Conservation (phyloP, 1,140 invertebrate species). For the Heterodera carotae region DNA sequence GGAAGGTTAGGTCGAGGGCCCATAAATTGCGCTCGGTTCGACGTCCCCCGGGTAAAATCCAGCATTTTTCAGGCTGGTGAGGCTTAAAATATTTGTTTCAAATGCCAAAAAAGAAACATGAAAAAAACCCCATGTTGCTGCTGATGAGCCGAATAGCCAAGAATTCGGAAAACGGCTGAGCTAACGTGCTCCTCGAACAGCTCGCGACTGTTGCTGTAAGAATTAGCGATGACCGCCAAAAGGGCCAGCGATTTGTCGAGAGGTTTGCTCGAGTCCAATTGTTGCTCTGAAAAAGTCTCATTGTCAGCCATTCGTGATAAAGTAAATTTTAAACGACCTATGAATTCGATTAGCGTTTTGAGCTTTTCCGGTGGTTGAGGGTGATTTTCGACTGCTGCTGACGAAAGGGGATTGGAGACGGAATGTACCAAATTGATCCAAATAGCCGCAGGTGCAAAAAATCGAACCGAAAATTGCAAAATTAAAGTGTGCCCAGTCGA, state of each 20-base stretch:
- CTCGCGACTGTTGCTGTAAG: slow-evolving; percentile 49
- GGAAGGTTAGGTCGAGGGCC: slow-evolving; percentile 43
- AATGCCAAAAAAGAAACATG: neutral
- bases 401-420: too few relatives aligned
- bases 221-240: slow-evolving; percentile 50
- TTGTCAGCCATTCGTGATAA: neutral
- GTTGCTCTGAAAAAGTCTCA: slow-evolving; percentile 13
- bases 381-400: slow-evolving; percentile 18
- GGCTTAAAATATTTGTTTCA: neutral
- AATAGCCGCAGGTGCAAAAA: slow-evolving; percentile 54
- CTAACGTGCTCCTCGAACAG: slow-evolving; percentile 44
- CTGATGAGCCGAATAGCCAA: slow-evolving; percentile 22
- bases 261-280: slow-evolving; percentile 24
- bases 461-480: slow-evolving; percentile 37
- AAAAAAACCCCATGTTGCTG: neutral
- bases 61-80: slow-evolving; percentile 13
- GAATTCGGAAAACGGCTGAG: slow-evolving; percentile 40
- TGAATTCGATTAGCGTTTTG: slow-evolving; percentile 41
- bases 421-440: slow-evolving; percentile 44
- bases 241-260: slow-evolving; percentile 36
- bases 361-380: slow-evolving; percentile 47
- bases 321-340: slow-evolving; percentile 14
- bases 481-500: neutral
- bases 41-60: slow-evolving; percentile 36
- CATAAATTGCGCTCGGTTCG: slow-evolving; percentile 38